Base-by-base conservation (phyloP, 2,888 invertebrate species). In the Sabatieria punctata region DNA sequence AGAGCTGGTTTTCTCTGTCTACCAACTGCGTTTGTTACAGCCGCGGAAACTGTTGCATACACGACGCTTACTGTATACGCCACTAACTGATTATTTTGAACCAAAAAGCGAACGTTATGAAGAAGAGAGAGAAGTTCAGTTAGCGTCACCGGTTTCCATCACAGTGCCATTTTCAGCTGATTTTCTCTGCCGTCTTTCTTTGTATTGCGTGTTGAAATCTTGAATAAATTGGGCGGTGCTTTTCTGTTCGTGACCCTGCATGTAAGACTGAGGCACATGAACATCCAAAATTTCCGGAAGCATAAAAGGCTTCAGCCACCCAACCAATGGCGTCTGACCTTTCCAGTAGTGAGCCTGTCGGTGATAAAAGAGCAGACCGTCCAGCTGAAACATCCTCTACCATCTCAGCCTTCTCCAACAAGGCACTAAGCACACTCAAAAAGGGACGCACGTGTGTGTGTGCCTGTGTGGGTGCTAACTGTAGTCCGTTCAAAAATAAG, bases 321-420 rank as follows among this genome's bases (percentile, higher is more conserved):
- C 80, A 1, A 91, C 85, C 8, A 95, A 68, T 0, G 93, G 89
- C 0, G 86, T 85, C 42, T 74, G 68, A 2, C 85, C 85, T 44
- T 77, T 71, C 6, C 75, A 74, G 61, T 95, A 95, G 55, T 78
- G 77, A 0, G 79, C 77, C 51, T 77, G 73, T 57, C 79, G 80
- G 67, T 93, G 88, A 67, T 82, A 95, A 69, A 95, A 93, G 45
- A 93, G 69, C 33, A 89, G 65, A 0, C 95, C 95, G 67, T 93
- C 93, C 45, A 88, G 65, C 42, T 67, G 55, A 30, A 57, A 50
- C 36, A 49, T 44, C 4, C 6, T 41, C n/a, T 8, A n/a, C 25
- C 6, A 6, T 15, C n/a, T 8, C 41, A 15, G 30, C 30, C n/a
- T 8, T 33, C 8, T 23, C 11, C 4, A 23, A 13, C 18, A 33